Percentiles rank a stretch among this genome's conserved stretches.
Evolutionary conservation across 2,888 invertebrate genomes (phyloP).

Genomic region (Lepidochrysops patricia): DNA sequence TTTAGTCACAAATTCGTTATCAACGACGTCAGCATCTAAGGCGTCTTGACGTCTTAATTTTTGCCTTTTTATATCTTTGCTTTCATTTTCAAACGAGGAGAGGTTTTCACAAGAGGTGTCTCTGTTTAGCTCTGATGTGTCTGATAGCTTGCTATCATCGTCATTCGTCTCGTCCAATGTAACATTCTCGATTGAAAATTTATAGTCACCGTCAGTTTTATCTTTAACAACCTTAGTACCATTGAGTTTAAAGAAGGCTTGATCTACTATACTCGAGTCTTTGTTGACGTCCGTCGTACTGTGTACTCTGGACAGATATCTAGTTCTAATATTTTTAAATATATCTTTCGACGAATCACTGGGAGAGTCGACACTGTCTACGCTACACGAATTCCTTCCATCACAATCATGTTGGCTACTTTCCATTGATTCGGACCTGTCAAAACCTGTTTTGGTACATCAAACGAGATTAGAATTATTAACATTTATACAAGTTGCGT

Average conservation of each 20-base stretch:
- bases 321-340: constrained; percentile 56
- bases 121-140: constrained; percentile 27
- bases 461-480: constrained; percentile 52
- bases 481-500: constrained; percentile 36
- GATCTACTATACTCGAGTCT: constrained; percentile 45
- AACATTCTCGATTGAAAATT: constrained; percentile 46
- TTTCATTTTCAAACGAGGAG: constrained; percentile 37
- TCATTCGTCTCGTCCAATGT: constrained; percentile 56
- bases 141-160: constrained; percentile 32
- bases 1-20: constrained; percentile 21
- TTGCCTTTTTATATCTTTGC: constrained; percentile 49
- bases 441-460: constrained; percentile 65
- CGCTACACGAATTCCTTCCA: constrained; percentile 38
- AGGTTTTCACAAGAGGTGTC: constrained; percentile 30
- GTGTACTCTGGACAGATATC: constrained; percentile 60
- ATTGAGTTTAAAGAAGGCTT: constrained; percentile 51
- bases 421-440: constrained; percentile 58
- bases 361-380: constrained; percentile 41
- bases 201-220: constrained; percentile 29
- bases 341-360: constrained; percentile 53
- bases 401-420: constrained; percentile 46
- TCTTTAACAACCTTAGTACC: constrained; percentile 30
- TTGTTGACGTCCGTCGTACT: constrained; percentile 51
- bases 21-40: constrained; percentile 26
- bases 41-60: constrained; percentile 39